Conservation (phyloP, 1,140 invertebrate genomes). For the Philotrypesis tridentata region DNA sequence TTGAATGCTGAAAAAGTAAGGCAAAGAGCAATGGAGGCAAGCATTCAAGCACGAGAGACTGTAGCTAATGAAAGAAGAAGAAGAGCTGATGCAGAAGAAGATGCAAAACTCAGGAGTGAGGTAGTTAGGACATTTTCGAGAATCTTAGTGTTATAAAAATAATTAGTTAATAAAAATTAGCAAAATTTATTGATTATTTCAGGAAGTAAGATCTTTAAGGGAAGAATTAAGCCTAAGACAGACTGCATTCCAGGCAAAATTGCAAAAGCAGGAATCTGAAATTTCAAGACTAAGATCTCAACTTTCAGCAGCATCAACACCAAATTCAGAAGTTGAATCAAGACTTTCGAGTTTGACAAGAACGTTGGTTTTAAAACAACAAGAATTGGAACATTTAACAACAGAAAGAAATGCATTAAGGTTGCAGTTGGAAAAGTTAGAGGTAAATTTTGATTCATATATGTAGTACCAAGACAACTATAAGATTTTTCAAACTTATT, state of each 20-base stretch:
- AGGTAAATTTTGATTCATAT: constrained; percentile 71
- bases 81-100: constrained; percentile 77
- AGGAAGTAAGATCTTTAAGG: constrained; percentile 78
- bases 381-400: constrained; percentile 82
- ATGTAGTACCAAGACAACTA: not conserved
- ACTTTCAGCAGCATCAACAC: constrained; percentile 73
- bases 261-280: constrained; percentile 78
- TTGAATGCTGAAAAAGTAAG: constrained; percentile 70
- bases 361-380: constrained; percentile 87
- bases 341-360: constrained; percentile 83
- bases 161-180: not conserved
- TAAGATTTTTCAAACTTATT: not conserved
- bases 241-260: constrained; percentile 71
- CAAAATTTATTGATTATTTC: constrained; percentile 23
- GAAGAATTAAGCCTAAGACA: constrained; percentile 77
- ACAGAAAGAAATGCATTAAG: constrained; percentile 86
- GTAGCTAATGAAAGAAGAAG: constrained; percentile 75
- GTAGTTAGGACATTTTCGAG: constrained; percentile 54
- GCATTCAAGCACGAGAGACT: constrained; percentile 74
- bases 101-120: constrained; percentile 74
- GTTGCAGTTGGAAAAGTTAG: constrained; percentile 86
- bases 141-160: not conserved
- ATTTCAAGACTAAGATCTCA: constrained; percentile 78
- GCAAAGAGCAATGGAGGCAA: constrained; percentile 64
- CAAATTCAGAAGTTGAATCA: constrained; percentile 79